Base-by-base conservation (phyloP, 1,140 invertebrate genomes). In the Dendroctonus valens region DNA sequence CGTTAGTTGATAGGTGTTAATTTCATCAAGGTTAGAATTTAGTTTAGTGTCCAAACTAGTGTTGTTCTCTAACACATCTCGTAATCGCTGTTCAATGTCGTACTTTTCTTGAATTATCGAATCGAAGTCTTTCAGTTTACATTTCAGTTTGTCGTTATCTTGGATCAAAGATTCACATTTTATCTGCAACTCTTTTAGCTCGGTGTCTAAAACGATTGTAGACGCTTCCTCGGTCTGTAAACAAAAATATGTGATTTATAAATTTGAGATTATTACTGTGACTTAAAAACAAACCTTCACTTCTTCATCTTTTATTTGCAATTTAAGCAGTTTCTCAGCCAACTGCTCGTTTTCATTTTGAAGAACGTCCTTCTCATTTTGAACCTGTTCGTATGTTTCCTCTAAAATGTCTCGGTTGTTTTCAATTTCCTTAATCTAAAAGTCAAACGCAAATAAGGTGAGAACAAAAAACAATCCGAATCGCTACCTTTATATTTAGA, bases 341-440 rank as follows among this genome's bases (percentile, higher is more conserved):
- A 66, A 48, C 6, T 70, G 26, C 70, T 78, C 59, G 38, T 74
- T 50, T 38, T 67, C 65, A 55, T 50, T 42, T 48, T 74, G 68
- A 5, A 79, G 46, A 52, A 76, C 69, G 41, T 76, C 75, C 55
- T 82, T 82, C 61, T 81, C 79, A 41, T 73, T 72, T 37, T 76
- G 63, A 0, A 83, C 62, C 54, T 77, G 76, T 59, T 80, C 77
- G 55, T 81, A 79, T 12, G 76, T 77, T 26, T 75, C 74, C 9
- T 81, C 74, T 41, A 85, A 66, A 66, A 83, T 76, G 48, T 73
- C 72, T 72, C 86, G 85, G 72, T 88, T 86, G 67, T 85, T 83
- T 65, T 81, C 83, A 44, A 84, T 76, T 65, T 82, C 74, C 38
- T 82, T 82, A 26, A 87, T 76, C 67, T 83, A 53, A 52, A 66